Conservation (phyloP, 2,888 invertebrate genomes). For the Eudemis profundana region DNA sequence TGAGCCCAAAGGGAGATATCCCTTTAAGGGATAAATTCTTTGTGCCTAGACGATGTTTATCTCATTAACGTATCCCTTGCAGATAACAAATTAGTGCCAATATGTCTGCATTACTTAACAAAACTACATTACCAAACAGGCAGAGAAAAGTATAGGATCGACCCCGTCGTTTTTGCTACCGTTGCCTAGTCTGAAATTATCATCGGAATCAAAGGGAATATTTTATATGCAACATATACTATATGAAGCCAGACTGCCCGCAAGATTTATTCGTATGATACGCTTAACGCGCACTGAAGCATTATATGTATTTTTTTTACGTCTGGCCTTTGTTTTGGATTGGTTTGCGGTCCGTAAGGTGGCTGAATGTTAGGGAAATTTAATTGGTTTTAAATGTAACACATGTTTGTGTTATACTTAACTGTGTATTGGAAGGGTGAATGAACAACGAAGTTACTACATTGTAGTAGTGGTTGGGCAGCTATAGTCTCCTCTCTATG, state of each 20-base stretch:
- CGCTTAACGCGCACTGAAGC: constrained; percentile 76
- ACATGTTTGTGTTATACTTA: neutral
- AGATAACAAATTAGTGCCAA: constrained; percentile 7
- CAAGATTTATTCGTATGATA: constrained; percentile 75
- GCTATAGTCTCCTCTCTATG: too few species aligned
- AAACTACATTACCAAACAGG: constrained; percentile 5
- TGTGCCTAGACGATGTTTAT: constrained; percentile 32
- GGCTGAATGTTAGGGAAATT: constrained; percentile 42
- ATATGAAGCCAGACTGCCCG: constrained; percentile 71
- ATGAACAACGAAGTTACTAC: neutral
- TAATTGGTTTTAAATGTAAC: constrained; percentile 29
- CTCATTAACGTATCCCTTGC: constrained; percentile 13
- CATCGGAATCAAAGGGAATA: constrained; percentile 85
- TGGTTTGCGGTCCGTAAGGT: constrained; percentile 60
- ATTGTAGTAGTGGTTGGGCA: too few species aligned
- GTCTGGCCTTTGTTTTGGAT: constrained; percentile 71
- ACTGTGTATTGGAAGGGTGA: neutral
- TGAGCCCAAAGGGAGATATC: constrained; percentile 1
- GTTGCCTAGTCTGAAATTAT: constrained; percentile 77
- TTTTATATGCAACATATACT: constrained; percentile 66
- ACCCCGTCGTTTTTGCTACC: constrained; percentile 63
- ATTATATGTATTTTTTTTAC: constrained; percentile 76
- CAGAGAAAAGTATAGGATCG: constrained; percentile 6
- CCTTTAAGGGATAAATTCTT: constrained; percentile 30
- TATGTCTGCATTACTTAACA: constrained; percentile 11